phyloP scores from a whole-genome alignment of 2,888 invertebrate genomes.

The Nemotelus pantherinus region DNA sequence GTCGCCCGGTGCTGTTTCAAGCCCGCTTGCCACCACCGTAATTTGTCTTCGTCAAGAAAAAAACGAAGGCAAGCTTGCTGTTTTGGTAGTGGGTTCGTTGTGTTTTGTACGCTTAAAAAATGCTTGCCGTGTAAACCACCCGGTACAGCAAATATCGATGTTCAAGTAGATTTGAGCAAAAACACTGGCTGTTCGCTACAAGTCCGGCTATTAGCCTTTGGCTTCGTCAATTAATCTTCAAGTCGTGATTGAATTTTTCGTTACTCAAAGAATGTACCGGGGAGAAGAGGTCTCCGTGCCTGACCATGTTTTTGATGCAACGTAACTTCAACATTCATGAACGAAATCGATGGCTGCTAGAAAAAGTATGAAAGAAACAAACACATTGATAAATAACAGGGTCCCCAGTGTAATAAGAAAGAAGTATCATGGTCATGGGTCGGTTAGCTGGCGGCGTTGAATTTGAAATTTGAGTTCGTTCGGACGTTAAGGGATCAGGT shows the following conservation, averaged over 20 bases:
- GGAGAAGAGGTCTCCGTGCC: too few species aligned
- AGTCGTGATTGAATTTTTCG: not conserved
- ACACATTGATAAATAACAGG: not conserved
- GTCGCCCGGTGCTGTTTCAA: not conserved
- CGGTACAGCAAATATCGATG: too few species aligned
- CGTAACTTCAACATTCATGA: not conserved
- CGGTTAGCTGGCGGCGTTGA: not conserved
- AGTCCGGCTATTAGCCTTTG: not conserved
- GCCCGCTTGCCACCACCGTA: not conserved
- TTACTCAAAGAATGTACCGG: not conserved
- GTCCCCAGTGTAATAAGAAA: not conserved
- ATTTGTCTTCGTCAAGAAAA: constrained; percentile 19
- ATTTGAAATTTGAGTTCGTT: not conserved
- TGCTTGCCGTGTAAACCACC: too few species aligned
- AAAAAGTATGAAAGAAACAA: not conserved
- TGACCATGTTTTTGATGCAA: not conserved
- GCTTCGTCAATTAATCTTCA: not conserved
- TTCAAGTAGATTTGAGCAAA: too few species aligned
- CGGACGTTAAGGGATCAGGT: too few species aligned
- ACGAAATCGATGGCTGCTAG: not conserved
- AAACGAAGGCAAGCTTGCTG: not conserved
- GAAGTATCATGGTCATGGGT: constrained; percentile 6
- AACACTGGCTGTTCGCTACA: too few species aligned
- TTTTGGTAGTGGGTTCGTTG: not conserved
- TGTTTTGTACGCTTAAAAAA: not conserved